These are phyloP conservation scores for Smutsia temminckii DNA, from an alignment of 2,797 vertebrate species.

Conservation along the genomic window DNA sequence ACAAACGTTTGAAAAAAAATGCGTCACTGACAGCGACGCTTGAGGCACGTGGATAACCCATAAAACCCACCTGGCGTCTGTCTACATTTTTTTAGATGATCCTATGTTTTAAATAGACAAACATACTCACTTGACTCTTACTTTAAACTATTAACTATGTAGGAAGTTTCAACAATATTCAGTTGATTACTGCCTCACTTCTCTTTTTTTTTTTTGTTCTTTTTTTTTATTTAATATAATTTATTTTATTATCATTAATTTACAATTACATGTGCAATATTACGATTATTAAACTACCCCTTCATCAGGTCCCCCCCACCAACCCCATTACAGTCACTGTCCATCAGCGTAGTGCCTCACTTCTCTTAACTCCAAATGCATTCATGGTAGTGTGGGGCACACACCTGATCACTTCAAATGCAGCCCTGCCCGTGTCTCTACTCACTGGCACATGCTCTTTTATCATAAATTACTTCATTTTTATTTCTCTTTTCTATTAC, in stretches of 20 bases:
- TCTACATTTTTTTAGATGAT: neutral
- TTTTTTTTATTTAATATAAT: too few species aligned
- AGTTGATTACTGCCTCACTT: neutral
- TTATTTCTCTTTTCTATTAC: neutral
- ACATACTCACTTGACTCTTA: neutral
- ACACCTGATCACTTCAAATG: neutral
- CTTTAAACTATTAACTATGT: neutral
- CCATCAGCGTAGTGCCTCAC: too few species aligned
- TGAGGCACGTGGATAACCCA: rapidly evolving
- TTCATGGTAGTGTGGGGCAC: too few species aligned
- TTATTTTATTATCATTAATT: too few species aligned
- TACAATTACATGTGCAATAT: too few species aligned
- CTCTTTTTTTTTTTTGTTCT: too few species aligned
- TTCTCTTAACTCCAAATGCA: neutral
- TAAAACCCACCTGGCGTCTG: neutral
- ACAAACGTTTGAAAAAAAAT: conserved; percentile 18
- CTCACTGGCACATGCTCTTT: neutral
- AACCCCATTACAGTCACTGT: too few species aligned
- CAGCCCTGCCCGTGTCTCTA: rapidly evolving
- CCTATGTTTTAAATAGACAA: neutral
- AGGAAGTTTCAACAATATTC: neutral
- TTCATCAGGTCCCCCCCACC: too few species aligned
- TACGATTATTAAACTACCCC: too few species aligned
- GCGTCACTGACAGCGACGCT: neutral
- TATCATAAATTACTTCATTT: neutral